Evolutionary conservation across 2,888 invertebrate genomes (phyloP), one percentile per base, ranked within the genome.

Genomic region (Pseudanteris insignis): DNA sequence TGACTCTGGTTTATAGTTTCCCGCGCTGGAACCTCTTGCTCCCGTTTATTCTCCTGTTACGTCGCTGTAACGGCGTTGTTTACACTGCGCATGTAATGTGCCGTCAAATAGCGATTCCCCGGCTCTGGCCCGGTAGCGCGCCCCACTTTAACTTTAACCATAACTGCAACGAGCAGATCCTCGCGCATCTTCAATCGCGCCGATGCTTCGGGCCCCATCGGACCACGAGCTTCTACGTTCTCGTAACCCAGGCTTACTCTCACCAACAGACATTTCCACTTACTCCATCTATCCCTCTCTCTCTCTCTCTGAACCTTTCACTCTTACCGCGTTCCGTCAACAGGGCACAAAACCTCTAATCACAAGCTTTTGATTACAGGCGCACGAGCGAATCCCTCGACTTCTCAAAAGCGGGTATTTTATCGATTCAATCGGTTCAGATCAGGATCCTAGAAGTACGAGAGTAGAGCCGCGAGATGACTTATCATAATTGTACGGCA

Each of bases 71-170:
- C 77, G 74, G 79, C 79, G 79, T 79, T 79, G 79, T 78, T 79
- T 78, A 79, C 79, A 79, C 77, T 78, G 79, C 79, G 79, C 79
- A 79, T 79, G 79, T 79, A 78, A 79, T 71, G 72, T 76, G 70
- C 67, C 70, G 66, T 55, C 58, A 65, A 67, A 62, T 53, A 21
- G 30, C 28, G 37, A 34, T 46, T 18, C 18, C 18, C 4, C 6
- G 18, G 6, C 6, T 18, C 18, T 18, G 36, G 10, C n/a, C 3
- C 7, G 3, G 24, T 15, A 12, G 9, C 7, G 10, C 12, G 24
- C 2, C 2, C 26, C 8, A 12, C 26, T 21, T 8, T 21, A 29
- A 34, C 29, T 36, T 33, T 34, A 4, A 7, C 10, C 18, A 12
- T 8, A 15, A 10, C 8, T 32, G 11, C 43, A 13, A 8, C 14